Conservation (phyloP, 2,797 vertebrate genomes). For the Nothura maculosa region DNA sequence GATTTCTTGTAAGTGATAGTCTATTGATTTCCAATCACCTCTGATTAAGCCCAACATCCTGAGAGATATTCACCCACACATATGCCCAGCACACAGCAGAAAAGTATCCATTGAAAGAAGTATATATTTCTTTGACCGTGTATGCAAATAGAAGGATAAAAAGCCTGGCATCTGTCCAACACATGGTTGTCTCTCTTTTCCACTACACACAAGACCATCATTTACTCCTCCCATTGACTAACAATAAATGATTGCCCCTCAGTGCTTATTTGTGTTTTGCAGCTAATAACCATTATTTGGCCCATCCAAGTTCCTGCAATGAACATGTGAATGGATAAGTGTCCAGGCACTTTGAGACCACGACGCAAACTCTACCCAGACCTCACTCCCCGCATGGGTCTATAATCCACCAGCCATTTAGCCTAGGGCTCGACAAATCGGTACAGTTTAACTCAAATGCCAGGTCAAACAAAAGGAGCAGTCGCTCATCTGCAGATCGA, state of each 20-base stretch:
- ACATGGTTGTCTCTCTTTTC: background rate
- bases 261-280: background rate
- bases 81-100: background rate
- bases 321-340: background rate
- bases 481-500: background rate
- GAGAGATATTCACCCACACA: constrained; percentile 9
- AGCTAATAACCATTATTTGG: background rate
- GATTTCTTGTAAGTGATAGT: constrained; percentile 55
- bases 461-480: constrained; percentile 22
- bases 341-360: background rate
- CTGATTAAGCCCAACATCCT: constrained; percentile 51
- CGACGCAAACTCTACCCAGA: background rate
- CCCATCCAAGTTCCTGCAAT: background rate
- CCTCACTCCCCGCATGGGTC: background rate
- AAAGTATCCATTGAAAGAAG: constrained; percentile 6
- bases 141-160: constrained; percentile 18
- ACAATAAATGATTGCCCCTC: background rate
- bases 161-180: background rate
- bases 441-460: background rate
- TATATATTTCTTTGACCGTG: background rate
- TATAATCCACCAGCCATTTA: background rate
- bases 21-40: constrained; percentile 62
- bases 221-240: background rate
- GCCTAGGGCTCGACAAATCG: background rate
- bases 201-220: background rate